phyloP scores from a whole-genome alignment of 2,113 vertebrate species.

The Pomatostomus ruficeps region DNA sequence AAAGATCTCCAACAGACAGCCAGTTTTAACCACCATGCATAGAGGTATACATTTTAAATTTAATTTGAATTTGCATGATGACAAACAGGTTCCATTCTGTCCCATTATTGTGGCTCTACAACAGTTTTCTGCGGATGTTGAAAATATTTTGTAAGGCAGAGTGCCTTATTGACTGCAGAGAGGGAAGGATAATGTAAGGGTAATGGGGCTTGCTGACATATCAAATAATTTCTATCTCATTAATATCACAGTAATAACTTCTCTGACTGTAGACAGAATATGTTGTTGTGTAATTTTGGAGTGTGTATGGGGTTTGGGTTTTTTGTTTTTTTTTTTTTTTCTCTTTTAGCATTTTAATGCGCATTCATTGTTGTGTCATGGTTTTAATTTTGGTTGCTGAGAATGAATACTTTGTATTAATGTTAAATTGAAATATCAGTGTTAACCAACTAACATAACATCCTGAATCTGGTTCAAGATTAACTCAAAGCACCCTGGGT shows the following conservation, averaged over 20 bases:
- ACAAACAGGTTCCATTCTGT: neutral
- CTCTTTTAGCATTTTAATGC: neutral
- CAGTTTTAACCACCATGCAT: neutral
- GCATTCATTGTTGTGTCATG: neutral
- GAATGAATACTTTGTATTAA: neutral
- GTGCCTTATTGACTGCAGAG: neutral
- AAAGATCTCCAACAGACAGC: neutral
- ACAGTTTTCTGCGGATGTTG: neutral
- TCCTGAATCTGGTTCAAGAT: neutral
- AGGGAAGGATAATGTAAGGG: neutral
- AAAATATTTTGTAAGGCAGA: neutral
- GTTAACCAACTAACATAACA: neutral
- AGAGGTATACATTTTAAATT: neutral
- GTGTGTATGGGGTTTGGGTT: fast-evolving
- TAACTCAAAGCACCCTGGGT: no score
- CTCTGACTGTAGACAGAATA: neutral
- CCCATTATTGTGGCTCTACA: neutral
- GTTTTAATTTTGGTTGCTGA: neutral
- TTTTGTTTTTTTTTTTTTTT: neutral
- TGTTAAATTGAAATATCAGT: neutral
- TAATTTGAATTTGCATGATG: neutral
- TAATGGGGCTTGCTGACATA: neutral
- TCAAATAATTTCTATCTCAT: neutral
- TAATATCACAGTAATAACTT: neutral
- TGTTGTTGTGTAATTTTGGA: neutral